phyloP scores from a whole-genome alignment of 2,888 invertebrate species.

The Taenaris catops region DNA sequence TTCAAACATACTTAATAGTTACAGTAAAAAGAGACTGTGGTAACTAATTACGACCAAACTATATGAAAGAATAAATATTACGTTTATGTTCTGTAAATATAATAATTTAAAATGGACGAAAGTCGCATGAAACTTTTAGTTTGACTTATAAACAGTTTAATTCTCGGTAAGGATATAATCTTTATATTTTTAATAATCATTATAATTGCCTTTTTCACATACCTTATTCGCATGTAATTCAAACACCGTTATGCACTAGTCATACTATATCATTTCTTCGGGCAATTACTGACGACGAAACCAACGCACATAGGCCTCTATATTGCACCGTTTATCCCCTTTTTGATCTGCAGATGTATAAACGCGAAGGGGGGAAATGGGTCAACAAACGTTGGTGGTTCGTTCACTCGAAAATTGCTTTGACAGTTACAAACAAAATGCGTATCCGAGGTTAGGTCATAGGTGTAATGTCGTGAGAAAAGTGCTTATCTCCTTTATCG shows the following conservation, averaged over 20 bases:
- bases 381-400: slow-evolving; percentile 35
- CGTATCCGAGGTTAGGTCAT: slow-evolving; percentile 51
- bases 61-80: too few species aligned
- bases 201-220: slow-evolving; percentile 12
- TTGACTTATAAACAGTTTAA: neutral
- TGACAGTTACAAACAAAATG: slow-evolving; percentile 64
- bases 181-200: neutral
- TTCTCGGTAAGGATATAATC: neutral
- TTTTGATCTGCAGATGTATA: slow-evolving; percentile 9
- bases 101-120: too few species aligned
- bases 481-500: slow-evolving; percentile 18
- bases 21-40: too few species aligned
- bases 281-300: slow-evolving; percentile 47
- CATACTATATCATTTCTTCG: slow-evolving; percentile 50
- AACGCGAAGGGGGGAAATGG: slow-evolving; percentile 21
- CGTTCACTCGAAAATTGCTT: slow-evolving; percentile 43
- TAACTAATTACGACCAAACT: too few species aligned
- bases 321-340: slow-evolving; percentile 17
- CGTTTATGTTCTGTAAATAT: too few species aligned
- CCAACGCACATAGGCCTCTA: slow-evolving; percentile 36
- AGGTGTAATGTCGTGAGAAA: slow-evolving; percentile 66
- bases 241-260: slow-evolving; percentile 58
- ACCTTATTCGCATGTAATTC: slow-evolving; percentile 21
- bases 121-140: too few species aligned
- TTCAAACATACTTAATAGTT: too few species aligned